These are phyloP conservation scores for Chymomyza fuscimana DNA, from an alignment of 2,888 invertebrate genomes.

Conservation along the genomic window DNA sequence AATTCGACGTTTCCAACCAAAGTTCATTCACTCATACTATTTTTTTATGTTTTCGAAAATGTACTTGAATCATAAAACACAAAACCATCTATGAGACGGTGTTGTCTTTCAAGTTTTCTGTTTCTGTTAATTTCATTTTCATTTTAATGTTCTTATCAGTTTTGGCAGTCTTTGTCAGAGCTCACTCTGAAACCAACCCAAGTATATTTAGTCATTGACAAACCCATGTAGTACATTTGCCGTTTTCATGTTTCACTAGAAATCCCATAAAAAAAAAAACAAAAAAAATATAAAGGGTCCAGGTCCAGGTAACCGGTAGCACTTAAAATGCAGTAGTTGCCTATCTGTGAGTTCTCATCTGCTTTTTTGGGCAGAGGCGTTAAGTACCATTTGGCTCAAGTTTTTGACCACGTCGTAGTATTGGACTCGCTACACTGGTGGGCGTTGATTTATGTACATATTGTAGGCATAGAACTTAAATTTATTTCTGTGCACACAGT, in stretches of 20 bases:
- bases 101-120: conserved; percentile 5
- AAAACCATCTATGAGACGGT: not conserved
- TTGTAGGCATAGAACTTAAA: not conserved
- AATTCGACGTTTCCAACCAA: not conserved
- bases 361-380: not conserved
- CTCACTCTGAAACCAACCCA: conserved; percentile 24
- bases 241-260: conserved; percentile 60
- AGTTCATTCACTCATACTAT: not conserved
- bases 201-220: conserved; percentile 38
- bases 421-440: conserved; percentile 17
- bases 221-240: conserved; percentile 45
- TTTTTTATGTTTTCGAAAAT: not conserved
- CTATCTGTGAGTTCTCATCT: conserved; percentile 39
- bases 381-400: not conserved
- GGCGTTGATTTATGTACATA: conserved; percentile 33
- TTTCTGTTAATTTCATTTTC: conserved; percentile 13
- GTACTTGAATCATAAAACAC: not conserved
- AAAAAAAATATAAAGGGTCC: conserved; percentile 30
- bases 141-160: conserved; percentile 52
- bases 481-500: not conserved
- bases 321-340: conserved; percentile 17
- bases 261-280: conserved; percentile 13
- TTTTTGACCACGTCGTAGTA: not conserved
- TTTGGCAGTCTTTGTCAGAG: conserved; percentile 23
- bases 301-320: conserved; percentile 35